phyloP scores from a whole-genome alignment of 2,797 vertebrate genomes.

The Phoxinus dragarum region DNA sequence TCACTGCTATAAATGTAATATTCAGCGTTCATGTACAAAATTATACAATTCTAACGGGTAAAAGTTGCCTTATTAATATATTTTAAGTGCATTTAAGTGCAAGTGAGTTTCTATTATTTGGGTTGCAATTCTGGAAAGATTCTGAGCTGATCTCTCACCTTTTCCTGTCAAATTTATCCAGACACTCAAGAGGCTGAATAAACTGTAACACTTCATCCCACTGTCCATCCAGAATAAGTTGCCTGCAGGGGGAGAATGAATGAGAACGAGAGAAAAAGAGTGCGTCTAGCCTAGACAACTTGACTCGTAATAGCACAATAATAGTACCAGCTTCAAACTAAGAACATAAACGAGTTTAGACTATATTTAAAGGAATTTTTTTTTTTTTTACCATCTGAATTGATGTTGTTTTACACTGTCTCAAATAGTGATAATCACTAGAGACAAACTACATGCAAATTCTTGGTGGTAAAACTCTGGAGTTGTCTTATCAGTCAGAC shows the following conservation, averaged over 20 bases:
- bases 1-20: neutral
- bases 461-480: too few relatives aligned
- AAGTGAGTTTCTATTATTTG: neutral
- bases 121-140: neutral
- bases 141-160: slow-evolving; percentile 75
- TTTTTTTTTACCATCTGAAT: neutral
- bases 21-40: neutral
- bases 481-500: too few relatives aligned
- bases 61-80: rapidly evolving
- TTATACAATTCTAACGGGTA: neutral
- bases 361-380: neutral
- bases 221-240: slow-evolving; percentile 95
- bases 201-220: slow-evolving; percentile 99
- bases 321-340: neutral
- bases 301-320: neutral
- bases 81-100: neutral
- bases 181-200: slow-evolving; percentile 97
- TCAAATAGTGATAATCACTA: too few relatives aligned
- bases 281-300: neutral
- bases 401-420: neutral
- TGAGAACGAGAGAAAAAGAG: neutral
- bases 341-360: neutral
- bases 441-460: too few relatives aligned
- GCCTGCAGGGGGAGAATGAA: slow-evolving; percentile 74
- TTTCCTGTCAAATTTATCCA: slow-evolving; percentile 99